These are phyloP conservation scores for Belonocnema kinseyi DNA, from an alignment of 1,140 invertebrate genomes.

Conservation along the genomic window DNA sequence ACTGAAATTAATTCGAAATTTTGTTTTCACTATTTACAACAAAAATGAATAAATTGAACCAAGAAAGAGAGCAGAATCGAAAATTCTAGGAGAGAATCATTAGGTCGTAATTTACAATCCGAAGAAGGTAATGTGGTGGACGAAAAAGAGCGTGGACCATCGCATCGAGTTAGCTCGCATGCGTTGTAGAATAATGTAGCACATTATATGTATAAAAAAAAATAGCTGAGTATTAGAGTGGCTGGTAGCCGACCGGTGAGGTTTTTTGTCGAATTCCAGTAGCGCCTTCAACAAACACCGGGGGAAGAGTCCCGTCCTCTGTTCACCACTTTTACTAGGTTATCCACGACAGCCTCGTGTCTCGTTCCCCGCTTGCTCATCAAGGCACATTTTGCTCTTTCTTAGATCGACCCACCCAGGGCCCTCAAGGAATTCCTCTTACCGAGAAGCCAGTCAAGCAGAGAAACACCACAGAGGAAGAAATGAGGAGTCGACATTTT, in stretches of 20 bases:
- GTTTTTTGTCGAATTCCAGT: conserved; percentile 73
- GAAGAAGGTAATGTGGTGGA: conserved; percentile 8
- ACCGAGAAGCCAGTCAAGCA: conserved; percentile 39
- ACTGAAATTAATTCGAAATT: too few relatives aligned
- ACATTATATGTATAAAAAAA: conserved; percentile 53
- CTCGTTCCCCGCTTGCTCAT: conserved; percentile 59
- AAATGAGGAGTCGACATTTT: conserved; percentile 16
- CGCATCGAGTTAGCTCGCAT: conserved; percentile 55
- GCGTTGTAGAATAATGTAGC: conserved; percentile 66
- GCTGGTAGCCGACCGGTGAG: conserved; percentile 68
- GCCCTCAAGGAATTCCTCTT: conserved; percentile 45
- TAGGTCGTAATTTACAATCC: conserved; percentile 26
- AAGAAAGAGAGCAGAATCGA: neutral
- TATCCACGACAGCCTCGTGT: conserved; percentile 62
- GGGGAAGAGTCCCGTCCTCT: conserved; percentile 55
- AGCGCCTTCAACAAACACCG: conserved; percentile 72
- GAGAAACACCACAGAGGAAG: conserved; percentile 25
- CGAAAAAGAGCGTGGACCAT: conserved; percentile 22
- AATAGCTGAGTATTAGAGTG: conserved; percentile 67
- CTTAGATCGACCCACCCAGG: conserved; percentile 36
- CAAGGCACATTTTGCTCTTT: conserved; percentile 39
- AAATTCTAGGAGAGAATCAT: conserved; percentile 3
- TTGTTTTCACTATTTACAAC: too few relatives aligned
- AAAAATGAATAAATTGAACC: neutral
- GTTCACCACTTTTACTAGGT: conserved; percentile 68